These are phyloP conservation scores for Acrocyrtus sp. DNA, from an alignment of 2,888 invertebrate species.

Conservation along the genomic window DNA sequence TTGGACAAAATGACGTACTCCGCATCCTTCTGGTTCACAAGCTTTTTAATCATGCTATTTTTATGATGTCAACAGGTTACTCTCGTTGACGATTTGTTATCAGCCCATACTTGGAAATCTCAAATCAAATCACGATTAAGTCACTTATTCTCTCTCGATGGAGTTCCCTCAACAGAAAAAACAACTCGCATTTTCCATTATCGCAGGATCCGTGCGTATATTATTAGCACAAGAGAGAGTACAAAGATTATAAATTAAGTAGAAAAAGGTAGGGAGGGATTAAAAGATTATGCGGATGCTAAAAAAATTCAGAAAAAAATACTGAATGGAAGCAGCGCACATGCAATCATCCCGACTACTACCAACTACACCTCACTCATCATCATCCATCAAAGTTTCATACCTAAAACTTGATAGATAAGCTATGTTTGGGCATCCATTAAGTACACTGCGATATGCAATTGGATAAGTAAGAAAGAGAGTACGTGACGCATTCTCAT, in stretches of 20 bases:
- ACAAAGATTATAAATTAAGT: background rate
- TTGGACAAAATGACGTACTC: background rate
- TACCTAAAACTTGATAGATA: constrained; percentile 22
- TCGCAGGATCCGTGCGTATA: too few relatives aligned
- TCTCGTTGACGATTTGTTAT: constrained; percentile 44
- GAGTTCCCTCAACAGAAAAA: constrained; percentile 22
- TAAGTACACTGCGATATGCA: constrained; percentile 1
- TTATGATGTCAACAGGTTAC: constrained; percentile 35
- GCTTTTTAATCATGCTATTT: constrained; percentile 1
- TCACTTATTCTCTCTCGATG: background rate
- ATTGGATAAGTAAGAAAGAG: background rate
- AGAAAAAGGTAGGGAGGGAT: background rate
- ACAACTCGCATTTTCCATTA: background rate
- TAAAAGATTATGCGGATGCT: background rate
- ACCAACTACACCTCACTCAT: constrained; percentile 13
- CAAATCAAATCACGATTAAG: constrained; percentile 34
- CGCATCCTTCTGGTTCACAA: background rate
- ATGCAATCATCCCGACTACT: background rate
- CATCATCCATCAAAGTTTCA: constrained; percentile 7
- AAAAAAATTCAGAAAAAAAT: background rate
- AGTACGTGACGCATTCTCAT: background rate
- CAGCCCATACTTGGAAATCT: constrained; percentile 33
- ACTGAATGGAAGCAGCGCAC: background rate
- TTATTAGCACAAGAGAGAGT: background rate
- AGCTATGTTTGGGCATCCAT: constrained; percentile 40